These are phyloP conservation scores for Cyanistes caeruleus DNA, from an alignment of 2,113 vertebrate species.

Conservation along the genomic window DNA sequence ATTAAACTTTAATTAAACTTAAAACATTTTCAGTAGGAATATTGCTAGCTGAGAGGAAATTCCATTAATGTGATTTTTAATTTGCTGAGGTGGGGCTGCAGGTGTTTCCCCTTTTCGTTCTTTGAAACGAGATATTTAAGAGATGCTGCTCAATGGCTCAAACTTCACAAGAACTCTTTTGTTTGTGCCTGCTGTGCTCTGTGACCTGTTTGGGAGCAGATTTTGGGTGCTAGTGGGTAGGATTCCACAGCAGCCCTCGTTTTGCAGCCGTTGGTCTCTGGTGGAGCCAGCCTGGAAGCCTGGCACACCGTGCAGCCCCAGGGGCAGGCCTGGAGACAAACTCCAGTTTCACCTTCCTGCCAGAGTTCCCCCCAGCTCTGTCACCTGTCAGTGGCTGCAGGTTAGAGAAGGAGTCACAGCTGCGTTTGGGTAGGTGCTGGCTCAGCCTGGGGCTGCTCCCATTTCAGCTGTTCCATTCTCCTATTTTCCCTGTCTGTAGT, in stretches of 20 bases:
- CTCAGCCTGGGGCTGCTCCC: background rate
- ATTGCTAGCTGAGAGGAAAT: background rate
- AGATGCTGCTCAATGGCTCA: background rate
- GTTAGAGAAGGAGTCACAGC: background rate
- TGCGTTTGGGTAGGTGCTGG: background rate
- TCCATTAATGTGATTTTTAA: background rate
- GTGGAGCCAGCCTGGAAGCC: background rate
- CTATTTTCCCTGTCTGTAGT: slow-evolving; percentile 74
- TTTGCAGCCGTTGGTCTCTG: background rate
- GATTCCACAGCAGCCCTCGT: background rate
- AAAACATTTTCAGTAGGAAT: background rate
- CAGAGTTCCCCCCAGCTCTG: background rate
- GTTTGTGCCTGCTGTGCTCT: background rate
- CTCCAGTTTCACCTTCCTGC: rapidly evolving
- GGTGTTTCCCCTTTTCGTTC: background rate
- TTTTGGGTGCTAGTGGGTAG: background rate
- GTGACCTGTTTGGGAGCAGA: background rate
- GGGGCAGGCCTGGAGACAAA: background rate
- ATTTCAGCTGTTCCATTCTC: background rate
- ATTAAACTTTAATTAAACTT: too few relatives aligned
- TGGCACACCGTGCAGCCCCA: background rate
- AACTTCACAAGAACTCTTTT: background rate
- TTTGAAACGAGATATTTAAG: background rate
- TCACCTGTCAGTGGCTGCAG: rapidly evolving
- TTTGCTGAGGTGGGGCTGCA: background rate